Base-by-base conservation (phyloP, 1,140 invertebrate genomes). In the Micrasema minimum region DNA sequence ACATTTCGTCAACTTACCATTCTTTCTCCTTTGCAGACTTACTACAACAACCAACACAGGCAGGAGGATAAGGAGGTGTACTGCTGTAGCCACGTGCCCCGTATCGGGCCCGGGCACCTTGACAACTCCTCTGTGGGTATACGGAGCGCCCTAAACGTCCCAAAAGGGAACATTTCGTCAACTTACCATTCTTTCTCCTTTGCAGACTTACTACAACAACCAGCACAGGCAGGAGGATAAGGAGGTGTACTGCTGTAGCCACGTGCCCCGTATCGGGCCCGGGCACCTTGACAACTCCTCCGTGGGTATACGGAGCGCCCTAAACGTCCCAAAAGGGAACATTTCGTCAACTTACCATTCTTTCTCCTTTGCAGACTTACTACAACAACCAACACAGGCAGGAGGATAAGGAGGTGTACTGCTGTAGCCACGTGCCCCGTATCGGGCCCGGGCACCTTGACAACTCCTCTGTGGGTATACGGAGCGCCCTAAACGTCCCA, bases 31-130 rank as follows among this genome's bases (percentile, higher is more conserved):
- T 46, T 61, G 16, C 78, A 85, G 85, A 99, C 96, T 31, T 99
- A 98, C 84, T 99, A 93, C 87, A 98, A 99, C 82, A 99, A 98
- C 83, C 96, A 97, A 83, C 92, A 97, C 78, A 90, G 94, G 80
- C 92, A 95, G 77, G 94, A 96, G 78, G 97, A 99, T 84, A 96
- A 96, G 81, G 96, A 99, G 84, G 95, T 99, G 55, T 99, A 99
- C 83, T 99, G 97, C 83, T 92, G 90, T 77, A 95, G 92, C 77
- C 96, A 99, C 85, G 96, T 96, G 77, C 96, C 96, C 38, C 96
- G 97, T 85, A 95, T 95, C 64, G 94, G 95, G 0, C 95, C 96
- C 0, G 95, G 95, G 2, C 94, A 96, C 79, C 85, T 95, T 76
- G 93, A 96, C 80, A 92, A 94, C 61, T 92, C 93, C 14, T 91